phyloP scores from a whole-genome alignment of 1,140 invertebrate species.

The Drosophila simulans region DNA sequence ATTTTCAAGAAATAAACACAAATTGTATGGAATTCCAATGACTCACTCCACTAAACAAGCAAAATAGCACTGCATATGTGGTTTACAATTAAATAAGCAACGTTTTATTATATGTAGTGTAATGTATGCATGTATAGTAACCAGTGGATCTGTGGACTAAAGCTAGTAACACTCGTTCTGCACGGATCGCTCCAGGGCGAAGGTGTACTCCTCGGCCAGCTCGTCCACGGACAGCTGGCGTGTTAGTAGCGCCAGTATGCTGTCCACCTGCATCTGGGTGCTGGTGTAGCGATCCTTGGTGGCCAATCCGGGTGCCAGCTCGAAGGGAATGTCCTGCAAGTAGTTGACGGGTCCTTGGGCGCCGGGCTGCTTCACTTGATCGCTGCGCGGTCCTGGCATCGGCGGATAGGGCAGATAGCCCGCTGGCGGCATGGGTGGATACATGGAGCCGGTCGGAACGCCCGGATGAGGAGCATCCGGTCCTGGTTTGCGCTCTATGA shows the following conservation, averaged over 20 bases:
- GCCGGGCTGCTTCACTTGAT: neutral
- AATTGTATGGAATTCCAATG: neutral
- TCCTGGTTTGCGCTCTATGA: constrained; percentile 65
- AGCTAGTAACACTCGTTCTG: constrained; percentile 75
- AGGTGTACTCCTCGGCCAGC: constrained; percentile 72
- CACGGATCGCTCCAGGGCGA: constrained; percentile 71
- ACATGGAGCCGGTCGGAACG: constrained; percentile 37
- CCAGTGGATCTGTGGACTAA: neutral
- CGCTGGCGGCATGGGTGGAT: constrained; percentile 71
- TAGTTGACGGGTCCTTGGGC: constrained; percentile 58
- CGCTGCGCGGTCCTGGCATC: constrained; percentile 13
- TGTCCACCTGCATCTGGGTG: constrained; percentile 74
- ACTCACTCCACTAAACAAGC: no score
- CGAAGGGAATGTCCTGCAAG: constrained; percentile 79
- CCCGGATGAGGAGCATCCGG: constrained; percentile 21
- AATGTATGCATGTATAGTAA: neutral
- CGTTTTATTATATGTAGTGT: constrained; percentile 19
- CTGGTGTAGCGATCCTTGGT: constrained; percentile 54
- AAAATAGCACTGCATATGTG: no score
- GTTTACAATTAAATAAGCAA: constrained; percentile 33
- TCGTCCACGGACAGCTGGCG: constrained; percentile 74
- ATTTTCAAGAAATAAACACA: no score
- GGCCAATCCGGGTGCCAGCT: constrained; percentile 67
- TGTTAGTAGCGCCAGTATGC: constrained; percentile 74
- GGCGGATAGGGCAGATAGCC: constrained; percentile 65